These are phyloP conservation scores for Parthenolecanium corni DNA, from an alignment of 2,888 invertebrate species.

Conservation along the genomic window DNA sequence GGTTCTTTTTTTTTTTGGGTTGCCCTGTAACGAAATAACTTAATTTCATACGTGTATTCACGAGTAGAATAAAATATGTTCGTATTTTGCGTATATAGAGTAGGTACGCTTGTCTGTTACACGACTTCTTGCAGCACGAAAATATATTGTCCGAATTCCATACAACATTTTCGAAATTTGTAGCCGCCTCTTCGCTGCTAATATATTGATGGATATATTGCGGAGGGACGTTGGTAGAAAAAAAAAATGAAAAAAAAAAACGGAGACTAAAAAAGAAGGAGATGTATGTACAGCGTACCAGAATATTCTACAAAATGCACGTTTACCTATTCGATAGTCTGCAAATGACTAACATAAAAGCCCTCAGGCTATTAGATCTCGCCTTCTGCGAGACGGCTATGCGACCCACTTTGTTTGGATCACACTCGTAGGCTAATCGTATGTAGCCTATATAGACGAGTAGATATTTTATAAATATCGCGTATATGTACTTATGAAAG, in stretches of 20 bases:
- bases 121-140: too few relatives aligned
- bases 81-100: too few relatives aligned
- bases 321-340: background rate
- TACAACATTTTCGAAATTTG: background rate
- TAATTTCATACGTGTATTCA: too few relatives aligned
- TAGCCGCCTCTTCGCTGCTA: background rate
- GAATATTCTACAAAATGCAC: too few relatives aligned
- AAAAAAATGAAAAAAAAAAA: too few relatives aligned
- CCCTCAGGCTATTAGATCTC: background rate
- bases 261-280: too few relatives aligned
- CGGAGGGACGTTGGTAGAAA: too few relatives aligned
- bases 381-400: background rate
- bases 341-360: background rate
- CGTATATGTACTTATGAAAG: background rate
- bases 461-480: conserved; percentile 12
- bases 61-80: too few relatives aligned
- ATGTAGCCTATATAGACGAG: conserved; percentile 24
- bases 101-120: too few relatives aligned
- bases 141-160: background rate
- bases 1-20: too few relatives aligned
- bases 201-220: background rate
- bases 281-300: too few relatives aligned
- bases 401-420: background rate
- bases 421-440: conserved; percentile 15
- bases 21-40: too few relatives aligned